phyloP scores from a whole-genome alignment of 92 coral and sea anemone species.

The Siderastrea siderea region DNA sequence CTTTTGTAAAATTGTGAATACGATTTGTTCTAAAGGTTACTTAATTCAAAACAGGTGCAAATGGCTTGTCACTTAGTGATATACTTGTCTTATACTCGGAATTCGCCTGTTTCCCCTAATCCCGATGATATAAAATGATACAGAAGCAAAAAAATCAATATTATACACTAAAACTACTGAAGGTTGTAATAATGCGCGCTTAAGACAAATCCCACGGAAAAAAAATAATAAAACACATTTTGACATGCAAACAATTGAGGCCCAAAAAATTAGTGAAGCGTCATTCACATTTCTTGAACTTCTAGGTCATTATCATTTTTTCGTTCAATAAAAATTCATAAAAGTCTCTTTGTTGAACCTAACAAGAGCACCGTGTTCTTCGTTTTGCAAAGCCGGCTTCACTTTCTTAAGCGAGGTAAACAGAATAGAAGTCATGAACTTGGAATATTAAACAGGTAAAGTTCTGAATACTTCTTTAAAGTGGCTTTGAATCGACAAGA shows the following conservation, averaged over 20 bases:
- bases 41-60: constrained; percentile 13
- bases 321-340: constrained; percentile 7
- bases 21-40: not conserved
- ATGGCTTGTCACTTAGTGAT: not conserved
- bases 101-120: not conserved
- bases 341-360: not conserved
- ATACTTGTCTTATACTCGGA: not conserved
- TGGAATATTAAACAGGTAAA: no score
- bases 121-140: not conserved
- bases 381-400: not conserved
- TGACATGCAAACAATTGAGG: constrained; percentile 10
- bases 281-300: not conserved
- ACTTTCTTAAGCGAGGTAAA: no score
- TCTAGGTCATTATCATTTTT: constrained; percentile 5
- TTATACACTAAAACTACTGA: not conserved
- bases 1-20: constrained; percentile 1
- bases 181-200: not conserved
- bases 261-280: constrained; percentile 2
- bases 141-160: not conserved
- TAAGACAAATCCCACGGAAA: constrained; percentile 7
- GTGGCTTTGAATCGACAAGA: no score
- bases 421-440: no score
- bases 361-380: not conserved
- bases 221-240: constrained; percentile 1
- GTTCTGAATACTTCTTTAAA: no score